Evolutionary conservation across 2,888 invertebrate genomes (phyloP), one percentile per base, ranked within the genome.

Genomic region (Tubulanus polymorphus): DNA sequence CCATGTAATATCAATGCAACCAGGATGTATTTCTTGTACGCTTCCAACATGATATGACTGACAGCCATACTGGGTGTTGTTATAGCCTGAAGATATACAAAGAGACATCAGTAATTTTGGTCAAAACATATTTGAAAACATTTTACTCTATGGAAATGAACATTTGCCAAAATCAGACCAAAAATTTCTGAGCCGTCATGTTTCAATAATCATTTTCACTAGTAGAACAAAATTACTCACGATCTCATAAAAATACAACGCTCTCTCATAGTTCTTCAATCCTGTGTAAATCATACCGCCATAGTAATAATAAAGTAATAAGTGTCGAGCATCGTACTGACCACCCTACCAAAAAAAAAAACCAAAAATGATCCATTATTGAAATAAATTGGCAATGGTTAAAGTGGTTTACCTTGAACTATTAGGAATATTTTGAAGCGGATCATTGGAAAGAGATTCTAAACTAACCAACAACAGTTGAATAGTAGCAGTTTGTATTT

Each of bases 251-350:
- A 93, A 95, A 80, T 93, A 95, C 59, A 94, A 81, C 8, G 95
- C 93, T 73, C 93, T 84, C 66, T 93, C 91, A 75, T 90, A 92
- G 73, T 93, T 91, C 78, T 95, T 93, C 70, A 95, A 81, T 12
- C 92, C 91, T 54, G 93, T 87, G 79, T 94, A 96, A 66, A 96
- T 92, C 92, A 96, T 93, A 51, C 96, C 96, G 56, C 95, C 95
- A 76, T 97, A 97, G 79, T 96, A 96, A 77, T 92, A 96, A 79
- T 93, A 96, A 0, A 93, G 84, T 51, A 97, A 84, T 76, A 94
- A 94, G 79, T 92, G 89, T 81, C 90, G 91, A 0, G 90, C 86
- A 77, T 92, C 91, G 80, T 88, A 89, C 74, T 87, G 85, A 63
- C 87, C 87, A 71, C 89, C 89, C 83, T 85, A 76, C 79, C 82